Base-by-base conservation (phyloP, 2,888 invertebrate species). In the Xestoiulus laeticollis region DNA sequence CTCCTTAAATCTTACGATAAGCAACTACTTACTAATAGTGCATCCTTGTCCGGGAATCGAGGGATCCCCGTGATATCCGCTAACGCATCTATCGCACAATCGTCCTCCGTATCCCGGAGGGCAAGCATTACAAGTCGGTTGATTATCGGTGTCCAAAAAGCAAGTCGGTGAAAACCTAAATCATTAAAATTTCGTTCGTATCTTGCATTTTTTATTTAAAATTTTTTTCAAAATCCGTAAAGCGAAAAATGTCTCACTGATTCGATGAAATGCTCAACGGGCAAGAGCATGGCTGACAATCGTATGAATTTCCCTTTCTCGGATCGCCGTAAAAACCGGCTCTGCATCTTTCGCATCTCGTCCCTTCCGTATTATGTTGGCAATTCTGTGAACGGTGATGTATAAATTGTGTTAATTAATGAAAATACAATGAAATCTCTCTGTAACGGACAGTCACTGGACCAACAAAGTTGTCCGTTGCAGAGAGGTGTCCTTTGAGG, bases 301-400 rank as follows among this genome's bases (percentile, higher is more conserved):
- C 92, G 87, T 90, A 89, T n/a, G 92, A 93, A 83, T 95, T 94
- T 88, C 96, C 96, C 88, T 95, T 94, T 10, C 94, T 93, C 0
- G 96, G 96, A 92, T 97, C 96, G 0, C 96, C 96, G 91, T 96
- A 98, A 87, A 94, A 95, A 85, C 97, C 97, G 0, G 94, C 93
- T 3, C 94, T 94, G 91, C 98, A 98, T 14, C 93, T 92, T 88
- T 94, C 93, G 86, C 92, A 92, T 83, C 90, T 89, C 8, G 90
- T 89, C 10, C 93, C 93, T 88, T 91, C 91, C 6, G 92, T 92
- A 89, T 93, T 92, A 89, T 92, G 91, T 83, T 90, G 90, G 89
- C 92, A 93, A 86, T 91, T 91, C 92, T 92, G 89, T n/a, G 30
- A 43, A 26, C 0, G 19, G 44, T 0, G 14, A 26, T n/a, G n/a